These are phyloP conservation scores for Brachypteracias leptosomus DNA, from an alignment of 2,113 vertebrate species.

Conservation along the genomic window DNA sequence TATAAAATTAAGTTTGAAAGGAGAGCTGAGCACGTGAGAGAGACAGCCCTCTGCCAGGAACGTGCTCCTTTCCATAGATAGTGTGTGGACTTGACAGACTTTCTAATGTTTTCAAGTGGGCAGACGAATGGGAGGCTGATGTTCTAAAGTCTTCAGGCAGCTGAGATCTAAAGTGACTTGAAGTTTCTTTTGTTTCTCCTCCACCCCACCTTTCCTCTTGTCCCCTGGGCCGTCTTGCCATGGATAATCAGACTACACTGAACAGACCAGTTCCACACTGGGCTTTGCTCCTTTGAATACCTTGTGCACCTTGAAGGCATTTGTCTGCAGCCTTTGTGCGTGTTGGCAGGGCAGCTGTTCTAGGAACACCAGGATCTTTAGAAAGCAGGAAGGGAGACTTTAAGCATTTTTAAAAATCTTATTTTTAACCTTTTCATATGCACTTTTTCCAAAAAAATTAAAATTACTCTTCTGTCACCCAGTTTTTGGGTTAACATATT, in stretches of 20 bases:
- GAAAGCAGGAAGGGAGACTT: constrained; percentile 71
- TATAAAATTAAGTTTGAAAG: constrained; percentile 68
- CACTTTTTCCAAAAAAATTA: constrained; percentile 14
- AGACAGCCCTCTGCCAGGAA: constrained; percentile 61
- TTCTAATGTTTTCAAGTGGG: constrained; percentile 71
- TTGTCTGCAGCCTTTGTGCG: constrained; percentile 59
- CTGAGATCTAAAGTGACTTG: constrained; percentile 82
- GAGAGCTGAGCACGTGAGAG: constrained; percentile 68
- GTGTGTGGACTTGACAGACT: constrained; percentile 72
- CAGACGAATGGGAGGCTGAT: constrained; percentile 72
- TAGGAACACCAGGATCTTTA: constrained; percentile 59
- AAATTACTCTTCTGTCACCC: constrained; percentile 37
- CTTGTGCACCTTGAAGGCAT: constrained; percentile 75
- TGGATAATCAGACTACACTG: constrained; percentile 68
- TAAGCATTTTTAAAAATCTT: constrained; percentile 1
- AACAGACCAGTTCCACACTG: constrained; percentile 73
- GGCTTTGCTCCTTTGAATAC: constrained; percentile 70
- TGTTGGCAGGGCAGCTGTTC: constrained; percentile 60
- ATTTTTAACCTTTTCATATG: constrained; percentile 52
- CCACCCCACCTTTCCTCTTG: constrained; percentile 2
- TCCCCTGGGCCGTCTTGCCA: constrained; percentile 65
- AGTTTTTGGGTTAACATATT: neutral
- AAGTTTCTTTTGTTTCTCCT: constrained; percentile 65
- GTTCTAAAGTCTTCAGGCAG: constrained; percentile 76
- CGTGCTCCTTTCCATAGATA: constrained; percentile 63